These are phyloP conservation scores for Abrostola triplasia DNA, from an alignment of 2,888 invertebrate genomes.

Conservation along the genomic window DNA sequence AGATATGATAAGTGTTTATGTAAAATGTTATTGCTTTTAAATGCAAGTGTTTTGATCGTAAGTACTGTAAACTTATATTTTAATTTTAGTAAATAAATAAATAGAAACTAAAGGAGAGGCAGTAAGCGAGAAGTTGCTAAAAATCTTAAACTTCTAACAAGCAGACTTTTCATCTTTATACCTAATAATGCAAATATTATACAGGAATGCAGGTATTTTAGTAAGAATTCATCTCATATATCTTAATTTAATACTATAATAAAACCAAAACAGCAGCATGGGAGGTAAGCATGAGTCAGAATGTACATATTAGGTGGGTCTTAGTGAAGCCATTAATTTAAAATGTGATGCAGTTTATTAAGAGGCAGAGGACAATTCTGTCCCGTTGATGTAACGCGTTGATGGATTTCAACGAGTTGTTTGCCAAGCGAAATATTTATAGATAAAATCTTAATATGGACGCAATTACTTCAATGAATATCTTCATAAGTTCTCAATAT, in stretches of 20 bases:
- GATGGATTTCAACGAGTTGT: constrained; percentile 36
- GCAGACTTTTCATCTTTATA: no score
- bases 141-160: no score
- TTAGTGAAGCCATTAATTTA: constrained; percentile 40
- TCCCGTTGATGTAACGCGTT: constrained; percentile 39
- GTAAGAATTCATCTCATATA: constrained; percentile 15
- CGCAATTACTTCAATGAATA: neutral
- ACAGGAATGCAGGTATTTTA: constrained; percentile 8
- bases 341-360: constrained; percentile 41
- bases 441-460: constrained; percentile 31
- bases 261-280: constrained; percentile 28
- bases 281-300: constrained; percentile 48
- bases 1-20: no score
- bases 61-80: no score
- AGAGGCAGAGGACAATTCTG: constrained; percentile 31
- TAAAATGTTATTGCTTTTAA: no score
- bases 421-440: constrained; percentile 44
- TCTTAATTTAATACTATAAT: constrained; percentile 7
- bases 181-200: no score
- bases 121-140: no score
- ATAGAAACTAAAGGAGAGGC: no score
- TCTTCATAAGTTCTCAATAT: neutral
- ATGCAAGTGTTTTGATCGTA: no score
- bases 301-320: constrained; percentile 35
- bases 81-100: no score